Base-by-base conservation (phyloP, 2,113 vertebrate genomes). In the Grantiella picta region DNA sequence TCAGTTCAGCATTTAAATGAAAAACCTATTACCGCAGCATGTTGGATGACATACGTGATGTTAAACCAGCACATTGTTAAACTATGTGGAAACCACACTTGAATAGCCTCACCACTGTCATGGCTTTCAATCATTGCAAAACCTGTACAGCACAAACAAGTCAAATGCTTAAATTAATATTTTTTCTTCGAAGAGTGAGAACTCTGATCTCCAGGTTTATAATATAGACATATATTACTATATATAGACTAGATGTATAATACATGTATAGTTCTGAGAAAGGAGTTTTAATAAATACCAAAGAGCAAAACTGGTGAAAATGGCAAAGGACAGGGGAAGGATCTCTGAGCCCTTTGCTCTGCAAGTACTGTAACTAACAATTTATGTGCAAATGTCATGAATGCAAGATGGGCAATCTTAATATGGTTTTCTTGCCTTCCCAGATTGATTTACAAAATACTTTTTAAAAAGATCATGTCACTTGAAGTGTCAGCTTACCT, bases 311-410 rank as follows among this genome's bases (percentile, higher is more conserved):
- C 27, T 28, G 17, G 33, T 47, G 38, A 38, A 81, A 69, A 77
- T 2, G 2, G 40, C 28, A 69, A 50, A 52, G 33, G 16, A 25
- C 8, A 70, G 23, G 35, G 63, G n/a, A 75, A 57, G 9, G 22
- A 63, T 71, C 28, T 66, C 36, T 40, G 47, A 81, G 36, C 38
- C 35, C 35, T 88, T 68, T 59, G 59, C 28, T 84, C 53, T 80
- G 44, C 17, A 76, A 36, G 5, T 42, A 52, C 33, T 60, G 15
- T n/a, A 76, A 18, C 7, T 42, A 52, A 38, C 2, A 76, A 47
- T 18, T 49, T 31, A 4, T 0, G 19, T 31, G 22, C 11, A 3
- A 36, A 2, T 21, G 14, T 60, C 12, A 15, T 9, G 22, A 70
- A 47, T 79, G 47, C 24, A 53, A 57, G 33, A 22, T 9, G 60